Base-by-base conservation (phyloP, 2,113 vertebrate genomes). In the Strix uralensis region DNA sequence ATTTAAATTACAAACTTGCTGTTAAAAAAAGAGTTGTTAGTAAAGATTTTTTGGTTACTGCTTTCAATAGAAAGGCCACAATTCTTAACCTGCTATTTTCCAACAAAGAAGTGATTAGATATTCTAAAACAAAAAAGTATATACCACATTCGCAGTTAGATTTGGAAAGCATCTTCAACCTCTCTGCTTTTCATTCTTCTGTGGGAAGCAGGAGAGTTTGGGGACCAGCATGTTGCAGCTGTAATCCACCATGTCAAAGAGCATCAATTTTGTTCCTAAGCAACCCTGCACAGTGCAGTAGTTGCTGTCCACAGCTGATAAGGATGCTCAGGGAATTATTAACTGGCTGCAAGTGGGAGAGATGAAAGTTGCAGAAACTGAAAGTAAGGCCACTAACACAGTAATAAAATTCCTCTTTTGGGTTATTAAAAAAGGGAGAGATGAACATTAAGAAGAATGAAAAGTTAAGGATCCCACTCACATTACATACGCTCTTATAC, bases 191-290 rank as follows among this genome's bases (percentile, higher is more conserved):
- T 82, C 59, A 44, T 52, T 92, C n/a, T 86, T 83, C 52, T 66
- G 17, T 70, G 69, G 72, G 52, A 90, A 93, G 77, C 38, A 77
- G 30, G 10, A 70, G 46, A 93, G 27, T 62, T 90, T 84, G 74
- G 57, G 49, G 86, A 94, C 51, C 73, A 88, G 87, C 36, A 49
- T 80, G 87, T 67, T 85, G 94, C 69, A 88, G 63, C 63, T 96
- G 74, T 90, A 96, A 96, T 91, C 59, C 77, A 94, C 95, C 59
- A 3, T 94, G 90, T 70, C 92, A 94, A 94, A 95, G 86, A 95
- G 81, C 85, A 97, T 96, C 91, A 95, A 86, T 97, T 97, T 87
- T 91, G 95, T 86, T 96, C 81, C 95, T 95, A 96, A 96, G 94
- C 92, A 97, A 95, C 94, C 59, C 88, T 44, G 55, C 67, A 93